Percentiles rank a stretch among this genome's conserved stretches.
phyloP scores from a whole-genome alignment of 2,113 vertebrate genomes.

The Pelusios castaneus region DNA sequence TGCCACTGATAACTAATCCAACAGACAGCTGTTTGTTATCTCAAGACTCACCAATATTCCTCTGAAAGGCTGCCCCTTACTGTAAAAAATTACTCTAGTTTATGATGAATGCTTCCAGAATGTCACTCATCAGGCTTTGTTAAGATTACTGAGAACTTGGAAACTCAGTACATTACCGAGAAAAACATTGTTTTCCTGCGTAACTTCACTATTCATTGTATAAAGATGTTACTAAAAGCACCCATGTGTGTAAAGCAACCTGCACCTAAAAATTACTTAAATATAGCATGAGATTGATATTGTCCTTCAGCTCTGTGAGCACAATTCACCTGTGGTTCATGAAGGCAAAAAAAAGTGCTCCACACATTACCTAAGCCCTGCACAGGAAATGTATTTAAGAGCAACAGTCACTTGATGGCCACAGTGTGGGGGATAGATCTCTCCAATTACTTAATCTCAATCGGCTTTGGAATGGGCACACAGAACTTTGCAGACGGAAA shows the following conservation, averaged over 20 bases:
- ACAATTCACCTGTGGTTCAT: background rate
- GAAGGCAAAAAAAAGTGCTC: background rate
- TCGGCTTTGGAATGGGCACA: background rate
- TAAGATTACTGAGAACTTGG: background rate
- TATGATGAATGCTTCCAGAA: background rate
- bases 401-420: background rate
- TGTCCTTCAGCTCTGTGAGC: background rate
- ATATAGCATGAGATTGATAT: background rate
- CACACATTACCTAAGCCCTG: background rate
- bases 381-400: background rate
- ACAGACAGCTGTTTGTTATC: constrained; percentile 50
- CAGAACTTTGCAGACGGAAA: constrained; percentile 5
- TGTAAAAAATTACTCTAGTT: rapidly evolving
- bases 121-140: background rate
- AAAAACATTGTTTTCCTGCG: background rate
- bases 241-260: background rate
- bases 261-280: background rate
- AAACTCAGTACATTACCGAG: background rate
- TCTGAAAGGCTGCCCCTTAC: background rate
- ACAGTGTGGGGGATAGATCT: background rate
- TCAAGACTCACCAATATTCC: background rate
- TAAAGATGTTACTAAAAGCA: background rate
- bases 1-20: constrained; percentile 65
- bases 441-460: background rate
- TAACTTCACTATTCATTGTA: background rate